A percentile compares a stretch with the other conserved stretches of the same genome.
Evolutionary conservation across 2,113 vertebrate species (phyloP).

Genomic region (Melanotaenia duboulayi): DNA sequence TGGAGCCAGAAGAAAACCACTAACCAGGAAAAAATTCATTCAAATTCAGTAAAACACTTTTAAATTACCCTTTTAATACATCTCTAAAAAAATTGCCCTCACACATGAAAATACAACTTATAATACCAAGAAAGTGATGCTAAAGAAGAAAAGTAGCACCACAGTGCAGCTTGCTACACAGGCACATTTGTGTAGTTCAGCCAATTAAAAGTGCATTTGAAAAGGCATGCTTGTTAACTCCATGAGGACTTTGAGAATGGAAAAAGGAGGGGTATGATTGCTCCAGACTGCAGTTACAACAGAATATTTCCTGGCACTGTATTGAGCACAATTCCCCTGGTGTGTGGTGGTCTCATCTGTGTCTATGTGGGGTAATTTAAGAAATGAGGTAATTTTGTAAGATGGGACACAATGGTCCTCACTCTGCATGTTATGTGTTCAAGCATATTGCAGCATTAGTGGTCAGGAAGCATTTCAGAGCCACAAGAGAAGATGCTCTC

Average conservation of each 20-base stretch:
- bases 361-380: conserved; percentile 27
- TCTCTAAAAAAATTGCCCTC: too few species aligned
- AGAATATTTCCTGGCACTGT: not conserved
- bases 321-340: conserved; percentile 22
- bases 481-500: not conserved
- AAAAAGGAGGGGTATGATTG: conserved; percentile 6
- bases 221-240: conserved; percentile 20
- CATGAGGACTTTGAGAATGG: not conserved
- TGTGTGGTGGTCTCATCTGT: conserved; percentile 12
- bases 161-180: not conserved
- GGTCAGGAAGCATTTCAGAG: not conserved
- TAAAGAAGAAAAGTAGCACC: not conserved
- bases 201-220: conserved; percentile 53
- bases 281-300: conserved; percentile 16
- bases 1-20: too few species aligned
- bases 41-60: too few species aligned
- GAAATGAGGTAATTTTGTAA: conserved; percentile 34
- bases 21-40: too few species aligned
- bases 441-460: not conserved
- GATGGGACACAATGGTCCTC: conserved; percentile 9
- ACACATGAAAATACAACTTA: too few species aligned
- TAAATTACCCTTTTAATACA: too few species aligned
- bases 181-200: conserved; percentile 36
- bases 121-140: not conserved
- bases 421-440: not conserved